These are phyloP conservation scores for Ceratothoa steindachneri DNA, from an alignment of 2,888 invertebrate genomes.

Conservation along the genomic window DNA sequence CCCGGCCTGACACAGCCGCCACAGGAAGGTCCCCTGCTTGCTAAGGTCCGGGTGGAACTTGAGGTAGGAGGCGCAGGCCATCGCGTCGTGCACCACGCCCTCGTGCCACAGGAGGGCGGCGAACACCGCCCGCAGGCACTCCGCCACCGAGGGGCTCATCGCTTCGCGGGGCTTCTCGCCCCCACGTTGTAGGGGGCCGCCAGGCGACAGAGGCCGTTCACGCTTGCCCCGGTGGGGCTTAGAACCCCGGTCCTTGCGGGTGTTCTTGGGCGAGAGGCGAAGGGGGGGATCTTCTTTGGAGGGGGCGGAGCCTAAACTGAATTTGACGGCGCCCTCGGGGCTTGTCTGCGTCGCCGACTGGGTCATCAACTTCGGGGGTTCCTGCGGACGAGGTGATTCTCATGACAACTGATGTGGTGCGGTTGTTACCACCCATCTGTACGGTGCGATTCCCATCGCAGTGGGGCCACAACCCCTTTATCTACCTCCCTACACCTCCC, in stretches of 20 bases:
- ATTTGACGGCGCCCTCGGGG: constrained; percentile 60
- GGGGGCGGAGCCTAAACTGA: constrained; percentile 61
- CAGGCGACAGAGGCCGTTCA: constrained; percentile 53
- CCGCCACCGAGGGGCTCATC: constrained; percentile 84
- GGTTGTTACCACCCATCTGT: too few relatives aligned
- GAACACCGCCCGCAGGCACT: constrained; percentile 88
- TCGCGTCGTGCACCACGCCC: constrained; percentile 93
- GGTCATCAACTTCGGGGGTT: constrained; percentile 55
- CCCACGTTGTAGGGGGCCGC: constrained; percentile 54
- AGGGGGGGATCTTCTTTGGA: constrained; percentile 55
- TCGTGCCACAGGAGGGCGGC: constrained; percentile 97
- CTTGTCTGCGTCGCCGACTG: constrained; percentile 70
- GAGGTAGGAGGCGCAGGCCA: constrained; percentile 93
- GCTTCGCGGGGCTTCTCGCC: constrained; percentile 62
- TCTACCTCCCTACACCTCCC: too few relatives aligned
- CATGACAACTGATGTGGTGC: too few relatives aligned
- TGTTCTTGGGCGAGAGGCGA: constrained; percentile 58
- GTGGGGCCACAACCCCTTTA: too few relatives aligned
- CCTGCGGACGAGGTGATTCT: constrained; percentile 51
- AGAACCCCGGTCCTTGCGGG: constrained; percentile 59
- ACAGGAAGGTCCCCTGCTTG: constrained; percentile 64
- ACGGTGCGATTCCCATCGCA: too few relatives aligned
- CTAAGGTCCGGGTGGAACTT: constrained; percentile 86
- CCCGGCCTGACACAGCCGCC: constrained; percentile 50
- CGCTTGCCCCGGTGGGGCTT: constrained; percentile 51